phyloP scores from a whole-genome alignment of 2,113 vertebrate genomes.

The Malurus alboscapulatus region DNA sequence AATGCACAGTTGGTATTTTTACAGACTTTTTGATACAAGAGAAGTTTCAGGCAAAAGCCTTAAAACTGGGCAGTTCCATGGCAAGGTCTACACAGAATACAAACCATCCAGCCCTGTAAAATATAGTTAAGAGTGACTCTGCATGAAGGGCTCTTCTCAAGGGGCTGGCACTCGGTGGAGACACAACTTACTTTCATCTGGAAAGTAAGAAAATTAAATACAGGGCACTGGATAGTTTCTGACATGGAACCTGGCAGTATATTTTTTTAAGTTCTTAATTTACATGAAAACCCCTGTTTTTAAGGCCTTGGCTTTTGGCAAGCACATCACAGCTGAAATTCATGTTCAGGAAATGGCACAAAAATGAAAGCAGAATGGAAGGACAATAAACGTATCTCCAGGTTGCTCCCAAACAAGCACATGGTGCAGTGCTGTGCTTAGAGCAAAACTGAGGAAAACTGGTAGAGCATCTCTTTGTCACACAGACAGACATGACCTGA shows the following conservation, averaged over 20 bases:
- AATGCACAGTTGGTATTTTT: neutral
- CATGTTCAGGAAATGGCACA: neutral
- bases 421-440: accelerated
- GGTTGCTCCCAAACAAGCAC: neutral
- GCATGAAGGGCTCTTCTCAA: neutral
- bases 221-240: neutral
- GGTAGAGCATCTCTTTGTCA: neutral
- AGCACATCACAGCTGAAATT: neutral
- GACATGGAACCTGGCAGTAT: neutral
- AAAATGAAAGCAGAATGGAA: neutral
- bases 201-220: neutral
- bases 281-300: neutral
- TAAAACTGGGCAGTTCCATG: accelerated
- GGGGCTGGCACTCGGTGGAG: neutral
- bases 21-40: neutral
- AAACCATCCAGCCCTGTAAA: neutral
- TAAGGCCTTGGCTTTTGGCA: neutral
- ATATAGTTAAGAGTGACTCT: neutral
- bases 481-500: neutral
- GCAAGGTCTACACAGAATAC: neutral
- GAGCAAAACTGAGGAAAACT: accelerated
- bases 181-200: neutral
- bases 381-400: neutral
- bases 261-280: neutral
- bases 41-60: neutral